Base-by-base conservation (phyloP, 2,113 vertebrate species). In the Ahaetulla prasina region DNA sequence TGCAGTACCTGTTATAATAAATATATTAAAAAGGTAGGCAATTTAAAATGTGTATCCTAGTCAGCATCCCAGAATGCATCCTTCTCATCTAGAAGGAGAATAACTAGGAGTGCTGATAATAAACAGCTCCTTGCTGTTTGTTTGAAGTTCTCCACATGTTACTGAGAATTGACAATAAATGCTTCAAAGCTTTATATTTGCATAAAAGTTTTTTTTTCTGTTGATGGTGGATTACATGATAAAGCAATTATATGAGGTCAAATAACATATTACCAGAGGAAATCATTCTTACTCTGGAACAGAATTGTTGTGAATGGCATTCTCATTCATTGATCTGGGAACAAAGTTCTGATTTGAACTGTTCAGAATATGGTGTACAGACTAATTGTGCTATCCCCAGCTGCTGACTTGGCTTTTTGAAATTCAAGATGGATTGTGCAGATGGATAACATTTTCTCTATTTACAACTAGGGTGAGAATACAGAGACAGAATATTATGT, bases 71-170 rank as follows among this genome's bases (percentile, higher is more conserved):
- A 47, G 23, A 60, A 57, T 60, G 53, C 14, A 60, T 89, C 53
- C 35, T 88, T 88, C 54, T 23, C 53, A 88, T 39, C 20, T 43
- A n/a, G 53, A 55, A 53, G 35, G 35, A 68, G 2, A 55, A n/a
- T 89, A 49, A 63, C 16, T 43, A 55, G 27, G 16, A 45, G 25
- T 63, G 45, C 55, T 63, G 47, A 89, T 30, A 63, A n/a, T 30
- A 4, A 63, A 89, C 16, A n/a, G 68, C 27, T 2, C 88, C 18
- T 49, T 57, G 25, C 14, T 89, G 55, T 63, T 74, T 86, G 25
- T 52, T 68, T 1, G 0, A 88, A 55, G 16, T 1, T 68, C 16
- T 4, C 4, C 63, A 27, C 1, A 0, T 11, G 43, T 9, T 0
- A 5, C 55, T 11, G 89, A 68, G 45, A 35, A 39, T 0, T 74